Evolutionary conservation across 2,113 vertebrate genomes (phyloP).

Genomic region (Tachysurus fulvidraco): DNA sequence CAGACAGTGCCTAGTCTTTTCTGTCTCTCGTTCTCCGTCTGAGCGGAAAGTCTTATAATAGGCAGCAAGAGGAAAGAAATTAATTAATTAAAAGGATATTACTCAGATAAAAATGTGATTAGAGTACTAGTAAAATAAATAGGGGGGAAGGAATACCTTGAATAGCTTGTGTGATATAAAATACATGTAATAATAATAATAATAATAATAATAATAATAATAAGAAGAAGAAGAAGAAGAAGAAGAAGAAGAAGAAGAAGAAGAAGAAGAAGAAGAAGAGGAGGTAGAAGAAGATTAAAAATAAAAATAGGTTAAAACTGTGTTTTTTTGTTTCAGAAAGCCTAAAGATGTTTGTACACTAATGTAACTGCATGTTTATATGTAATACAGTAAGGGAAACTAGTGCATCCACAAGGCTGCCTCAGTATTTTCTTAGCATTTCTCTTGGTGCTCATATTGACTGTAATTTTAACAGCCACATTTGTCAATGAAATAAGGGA

Average conservation of each 20-base stretch:
- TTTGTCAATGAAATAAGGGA: conserved; percentile 25
- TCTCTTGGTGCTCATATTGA: not conserved
- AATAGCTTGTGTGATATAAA: not conserved
- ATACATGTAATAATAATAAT: not conserved
- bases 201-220: not conserved
- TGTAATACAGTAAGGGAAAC: not conserved
- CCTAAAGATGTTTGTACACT: not conserved
- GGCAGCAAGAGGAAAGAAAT: not conserved
- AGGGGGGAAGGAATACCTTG: not conserved
- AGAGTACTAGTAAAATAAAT: not conserved
- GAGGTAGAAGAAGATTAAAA: too few species aligned
- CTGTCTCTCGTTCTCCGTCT: not conserved
- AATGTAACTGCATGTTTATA: not conserved
- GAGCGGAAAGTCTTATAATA: not conserved
- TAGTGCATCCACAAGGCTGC: not conserved
- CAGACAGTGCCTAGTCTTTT: not conserved
- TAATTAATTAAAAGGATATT: too few species aligned
- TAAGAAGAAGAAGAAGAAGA: too few species aligned
- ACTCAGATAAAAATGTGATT: not conserved
- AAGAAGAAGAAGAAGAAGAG: not conserved
- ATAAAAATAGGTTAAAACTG: not conserved
- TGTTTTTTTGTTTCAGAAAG: not conserved
- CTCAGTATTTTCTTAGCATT: not conserved
- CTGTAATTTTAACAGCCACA: not conserved
- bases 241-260: not conserved